Conservation (phyloP, 2,113 vertebrate species). For the Bos javanicus region DNA sequence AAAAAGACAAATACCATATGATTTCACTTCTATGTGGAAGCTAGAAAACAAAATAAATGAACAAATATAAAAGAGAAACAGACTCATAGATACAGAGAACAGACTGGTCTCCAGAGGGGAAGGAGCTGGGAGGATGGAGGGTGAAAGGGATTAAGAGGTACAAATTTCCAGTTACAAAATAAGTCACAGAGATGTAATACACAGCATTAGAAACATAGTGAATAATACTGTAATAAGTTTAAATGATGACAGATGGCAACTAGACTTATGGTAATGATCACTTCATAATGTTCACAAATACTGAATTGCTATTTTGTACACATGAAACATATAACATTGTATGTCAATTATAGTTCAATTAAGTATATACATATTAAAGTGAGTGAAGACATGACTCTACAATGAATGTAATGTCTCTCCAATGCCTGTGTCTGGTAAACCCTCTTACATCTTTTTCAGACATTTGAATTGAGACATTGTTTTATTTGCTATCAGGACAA, state of each 20-base stretch:
- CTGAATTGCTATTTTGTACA: not conserved
- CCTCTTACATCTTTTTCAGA: not conserved
- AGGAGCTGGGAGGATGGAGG: not conserved
- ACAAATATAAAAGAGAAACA: not conserved
- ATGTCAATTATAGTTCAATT: not conserved
- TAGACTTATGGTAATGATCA: not conserved
- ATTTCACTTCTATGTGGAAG: not conserved
- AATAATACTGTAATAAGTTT: not conserved
- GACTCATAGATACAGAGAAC: not conserved
- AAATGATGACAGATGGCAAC: not conserved
- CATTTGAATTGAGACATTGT: not conserved
- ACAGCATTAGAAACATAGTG: not conserved
- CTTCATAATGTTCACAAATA: not conserved
- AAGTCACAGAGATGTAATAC: not conserved
- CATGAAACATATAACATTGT: not conserved
- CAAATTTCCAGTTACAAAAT: not conserved
- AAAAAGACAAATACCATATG: not conserved
- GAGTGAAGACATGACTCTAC: not conserved
- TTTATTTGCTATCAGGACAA: not conserved
- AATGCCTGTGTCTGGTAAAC: not conserved
- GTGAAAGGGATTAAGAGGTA: not conserved
- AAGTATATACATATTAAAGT: not conserved
- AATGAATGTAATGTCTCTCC: not conserved
- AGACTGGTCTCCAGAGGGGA: not conserved
- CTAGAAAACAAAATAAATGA: not conserved